Evolutionary conservation across 23 tunicate genomes (phyloP), one percentile per base, ranked within the genome.

Genomic region (Halocynthia aurantium): DNA sequence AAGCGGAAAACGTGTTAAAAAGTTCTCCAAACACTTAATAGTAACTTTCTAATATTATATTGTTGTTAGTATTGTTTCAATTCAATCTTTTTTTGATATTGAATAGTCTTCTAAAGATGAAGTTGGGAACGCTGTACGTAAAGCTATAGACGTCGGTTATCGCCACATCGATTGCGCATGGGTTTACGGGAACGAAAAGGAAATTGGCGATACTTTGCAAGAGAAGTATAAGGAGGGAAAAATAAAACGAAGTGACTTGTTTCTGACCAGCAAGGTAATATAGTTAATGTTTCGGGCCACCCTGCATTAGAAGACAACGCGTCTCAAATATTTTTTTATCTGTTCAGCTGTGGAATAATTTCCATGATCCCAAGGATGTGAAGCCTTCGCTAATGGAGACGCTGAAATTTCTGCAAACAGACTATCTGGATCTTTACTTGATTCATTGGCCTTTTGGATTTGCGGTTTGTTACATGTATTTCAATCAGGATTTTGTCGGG

Each of bases 391-490:
- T 81, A 1, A 21, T 65, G 83, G 73, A 84, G 62, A 52, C 90
- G 13, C 68, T 94, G 76, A 65, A 81, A 20, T 57, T 56, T 51
- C 60, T 94, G 53, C 80, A 88, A 72, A 77, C 83, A 7, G 70
- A 75, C 18, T 94, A 94, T 62, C 81, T 94, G 11, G 99, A 94
- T 81, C 82, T 94, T 22, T 94, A 94, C 54, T 73, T 94, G 11
- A 94, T 94, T 57, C 99, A 94, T 61, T 94, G 95, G 96, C 99
- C 99, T 6, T 73, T 67, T 68, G 92, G 74, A 52, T 90, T 84
- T 58, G 74, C 44, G 44, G 44, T 31, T 31, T 31, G 44, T 31
- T 31, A 31, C 1, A 31, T 67, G 9, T 31, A 31, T 31, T 31
- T 31, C 44, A 1, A 31, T 31, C 44, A 31, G 44, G 44, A 31